phyloP scores from a whole-genome alignment of 1,140 invertebrate genomes.

The Drosophila saltans region DNA sequence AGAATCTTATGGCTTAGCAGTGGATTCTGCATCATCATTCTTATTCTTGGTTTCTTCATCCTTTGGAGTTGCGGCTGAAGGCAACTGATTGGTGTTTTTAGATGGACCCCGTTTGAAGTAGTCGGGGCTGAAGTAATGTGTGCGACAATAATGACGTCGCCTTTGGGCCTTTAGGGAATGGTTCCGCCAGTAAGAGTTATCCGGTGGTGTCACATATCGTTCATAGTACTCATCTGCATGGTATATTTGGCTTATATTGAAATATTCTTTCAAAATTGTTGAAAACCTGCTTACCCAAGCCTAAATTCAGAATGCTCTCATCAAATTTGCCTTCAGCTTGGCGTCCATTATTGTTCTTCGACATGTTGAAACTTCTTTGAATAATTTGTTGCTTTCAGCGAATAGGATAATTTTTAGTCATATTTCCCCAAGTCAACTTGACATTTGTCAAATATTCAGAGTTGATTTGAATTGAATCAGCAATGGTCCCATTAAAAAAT shows the following conservation, averaged over 20 bases:
- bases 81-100: no score
- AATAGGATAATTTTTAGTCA: no score
- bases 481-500: neutral
- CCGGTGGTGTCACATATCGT: constrained; percentile 5
- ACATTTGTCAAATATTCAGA: neutral
- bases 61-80: neutral
- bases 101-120: constrained; percentile 14
- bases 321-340: neutral
- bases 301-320: neutral
- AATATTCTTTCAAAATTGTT: neutral
- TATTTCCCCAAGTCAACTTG: no score
- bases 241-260: neutral
- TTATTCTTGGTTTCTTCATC: neutral
- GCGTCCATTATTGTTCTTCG: neutral
- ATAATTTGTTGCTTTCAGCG: no score
- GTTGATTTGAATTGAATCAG: neutral
- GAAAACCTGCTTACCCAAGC: neutral
- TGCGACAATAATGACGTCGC: constrained; percentile 1
- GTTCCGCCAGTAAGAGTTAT: no score
- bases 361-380: neutral
- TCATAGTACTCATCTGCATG: constrained; percentile 25
- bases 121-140: constrained; percentile 24
- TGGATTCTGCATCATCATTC: neutral
- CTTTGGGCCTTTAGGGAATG: neutral
- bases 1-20: neutral